phyloP scores from a whole-genome alignment of 1,140 invertebrate genomes.

The Zaprionus tsacasi region DNA sequence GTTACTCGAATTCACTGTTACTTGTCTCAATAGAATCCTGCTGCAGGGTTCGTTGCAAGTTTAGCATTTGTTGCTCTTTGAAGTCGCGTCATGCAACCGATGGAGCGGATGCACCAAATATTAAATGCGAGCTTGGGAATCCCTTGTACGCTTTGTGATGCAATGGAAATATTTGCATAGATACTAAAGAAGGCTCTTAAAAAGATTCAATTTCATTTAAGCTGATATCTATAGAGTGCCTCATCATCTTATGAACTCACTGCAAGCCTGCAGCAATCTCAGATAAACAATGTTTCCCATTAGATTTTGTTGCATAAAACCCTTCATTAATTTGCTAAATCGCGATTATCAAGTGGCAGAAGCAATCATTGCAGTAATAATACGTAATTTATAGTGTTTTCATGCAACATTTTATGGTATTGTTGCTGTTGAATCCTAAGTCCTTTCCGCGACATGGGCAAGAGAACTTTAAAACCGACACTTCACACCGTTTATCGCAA shows the following conservation, averaged over 20 bases:
- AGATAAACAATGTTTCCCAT: not conserved
- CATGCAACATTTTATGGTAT: conserved; percentile 1
- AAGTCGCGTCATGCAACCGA: conserved; percentile 57
- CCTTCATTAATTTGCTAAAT: not conserved
- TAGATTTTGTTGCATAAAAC: conserved; percentile 1
- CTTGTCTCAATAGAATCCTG: conserved; percentile 12
- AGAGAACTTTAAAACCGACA: conserved; percentile 30
- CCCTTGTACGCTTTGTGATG: not conserved
- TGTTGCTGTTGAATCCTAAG: not conserved
- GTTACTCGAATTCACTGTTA: conserved; percentile 11
- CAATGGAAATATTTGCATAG: not conserved
- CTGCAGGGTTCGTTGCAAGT: conserved; percentile 35
- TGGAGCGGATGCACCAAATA: conserved; percentile 9
- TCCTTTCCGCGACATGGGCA: conserved; percentile 25
- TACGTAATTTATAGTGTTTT: conserved; percentile 3
- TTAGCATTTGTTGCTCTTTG: conserved; percentile 49
- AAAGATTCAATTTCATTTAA: too few species aligned
- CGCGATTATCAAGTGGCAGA: conserved; percentile 3
- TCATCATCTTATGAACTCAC: not conserved
- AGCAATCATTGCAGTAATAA: conserved; percentile 6
- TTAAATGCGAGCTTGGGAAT: not conserved
- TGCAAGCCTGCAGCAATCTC: not conserved
- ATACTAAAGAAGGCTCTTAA: too few species aligned
- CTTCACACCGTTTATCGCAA: conserved; percentile 56
- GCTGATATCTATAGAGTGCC: too few species aligned